Evolutionary conservation across 1,140 invertebrate species (phyloP).

Genomic region (Drosophila biarmipes): DNA sequence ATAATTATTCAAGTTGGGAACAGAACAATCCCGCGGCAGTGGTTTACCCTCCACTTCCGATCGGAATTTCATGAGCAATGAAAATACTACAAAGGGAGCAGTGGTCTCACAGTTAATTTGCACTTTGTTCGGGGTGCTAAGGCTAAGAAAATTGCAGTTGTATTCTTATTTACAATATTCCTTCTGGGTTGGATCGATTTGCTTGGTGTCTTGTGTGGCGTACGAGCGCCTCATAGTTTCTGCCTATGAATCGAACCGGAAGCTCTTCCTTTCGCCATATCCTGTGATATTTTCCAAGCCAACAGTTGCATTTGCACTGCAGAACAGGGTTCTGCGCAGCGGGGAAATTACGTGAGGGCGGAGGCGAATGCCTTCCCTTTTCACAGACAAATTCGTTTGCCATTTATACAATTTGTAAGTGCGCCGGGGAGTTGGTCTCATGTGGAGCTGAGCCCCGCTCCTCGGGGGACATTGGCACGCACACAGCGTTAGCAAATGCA

Average conservation of each 20-base stretch:
- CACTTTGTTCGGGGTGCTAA: neutral
- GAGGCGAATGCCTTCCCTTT: neutral
- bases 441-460: slow-evolving; percentile 24
- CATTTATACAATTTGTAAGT: slow-evolving; percentile 1
- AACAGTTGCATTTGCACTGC: too few relatives aligned
- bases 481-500: slow-evolving; percentile 66
- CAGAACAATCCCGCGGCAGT: neutral
- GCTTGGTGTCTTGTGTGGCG: too few relatives aligned
- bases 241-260: too few relatives aligned
- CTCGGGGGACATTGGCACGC: slow-evolving; percentile 60
- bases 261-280: too few relatives aligned
- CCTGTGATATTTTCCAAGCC: too few relatives aligned
- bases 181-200: too few relatives aligned
- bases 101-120: too few relatives aligned
- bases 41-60: slow-evolving; percentile 4
- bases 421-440: slow-evolving; percentile 12
- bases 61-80: neutral
- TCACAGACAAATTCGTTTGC: slow-evolving; percentile 6
- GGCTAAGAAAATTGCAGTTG: too few relatives aligned
- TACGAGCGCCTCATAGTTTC: too few relatives aligned
- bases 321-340: too few relatives aligned
- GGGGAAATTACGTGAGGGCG: too few relatives aligned
- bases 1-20: slow-evolving; percentile 28
- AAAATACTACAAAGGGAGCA: neutral
- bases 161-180: too few relatives aligned